Base-by-base conservation (phyloP, 2,113 vertebrate species). In the Hydrolagus affinis region DNA sequence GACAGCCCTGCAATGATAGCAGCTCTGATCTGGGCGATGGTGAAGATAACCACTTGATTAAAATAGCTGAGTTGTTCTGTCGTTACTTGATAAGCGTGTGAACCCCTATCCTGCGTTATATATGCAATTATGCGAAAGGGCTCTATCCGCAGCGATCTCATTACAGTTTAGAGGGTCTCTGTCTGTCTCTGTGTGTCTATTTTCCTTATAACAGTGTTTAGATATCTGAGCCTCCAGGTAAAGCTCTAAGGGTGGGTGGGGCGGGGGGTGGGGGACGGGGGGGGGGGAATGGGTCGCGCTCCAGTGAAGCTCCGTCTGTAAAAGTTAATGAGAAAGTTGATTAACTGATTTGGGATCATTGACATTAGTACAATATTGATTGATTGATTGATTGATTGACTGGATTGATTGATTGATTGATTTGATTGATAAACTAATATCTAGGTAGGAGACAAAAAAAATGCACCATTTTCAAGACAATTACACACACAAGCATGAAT, bases 51-150 rank as follows among this genome's bases (percentile, higher is more conserved):
- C 94, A 94, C 93, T 94, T 93, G 94, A 95, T 94, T 95, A 94
- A 95, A 96, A 96, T 94, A 92, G 91, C 90, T 91, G 91, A 92
- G 92, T 95, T 96, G 95, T 97, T 96, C 95, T 86, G 89, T 89
- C 78, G 95, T 95, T 90, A 96, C 92, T 89, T 88, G 94, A 95
- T 97, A 94, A 88, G 94, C 94, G 94, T 97, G 95, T 96, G 95
- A 97, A 96, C 95, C 94, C 44, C 44, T 44, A 1, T 44, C 44
- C 44, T 90, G 91, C 90, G 93, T 95, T 94, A 93, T 94, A 94
- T 94, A 44, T 44, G 94, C 92, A 92, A 93, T 92, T 91, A 92
- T 89, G 92, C 93, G 91, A 91, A 92, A 90, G 88, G 91, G 93
- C 92, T 89, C 89, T 91, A 90, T 87, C 23, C 86, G 75, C 86